These are phyloP conservation scores for Drosophila dunni DNA, from an alignment of 1,140 invertebrate species.

Conservation along the genomic window DNA sequence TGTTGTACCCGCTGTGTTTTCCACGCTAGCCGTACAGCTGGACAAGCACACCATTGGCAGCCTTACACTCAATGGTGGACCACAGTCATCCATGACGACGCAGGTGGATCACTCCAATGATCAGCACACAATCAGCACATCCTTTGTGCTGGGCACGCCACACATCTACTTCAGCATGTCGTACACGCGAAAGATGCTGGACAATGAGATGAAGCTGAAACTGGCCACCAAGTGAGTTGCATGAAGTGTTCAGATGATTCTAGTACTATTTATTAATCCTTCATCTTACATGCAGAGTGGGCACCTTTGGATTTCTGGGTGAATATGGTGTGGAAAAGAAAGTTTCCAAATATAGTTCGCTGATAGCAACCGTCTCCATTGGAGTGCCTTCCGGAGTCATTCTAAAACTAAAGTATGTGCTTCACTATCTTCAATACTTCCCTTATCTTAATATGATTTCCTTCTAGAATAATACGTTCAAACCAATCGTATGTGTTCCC, in stretches of 20 bases:
- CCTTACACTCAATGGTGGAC: slow-evolving; percentile 90
- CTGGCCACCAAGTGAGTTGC: slow-evolving; percentile 90
- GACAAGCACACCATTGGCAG: slow-evolving; percentile 94
- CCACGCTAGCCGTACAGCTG: slow-evolving; percentile 93
- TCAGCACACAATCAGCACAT: slow-evolving; percentile 87
- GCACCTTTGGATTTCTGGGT: slow-evolving; percentile 93
- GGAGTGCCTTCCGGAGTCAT: slow-evolving; percentile 94
- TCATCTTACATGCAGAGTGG: slow-evolving; percentile 87
- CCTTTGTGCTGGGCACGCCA: slow-evolving; percentile 92
- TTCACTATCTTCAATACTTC: not conserved
- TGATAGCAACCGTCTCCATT: slow-evolving; percentile 93
- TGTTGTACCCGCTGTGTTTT: slow-evolving; percentile 88
- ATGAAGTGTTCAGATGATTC: not conserved
- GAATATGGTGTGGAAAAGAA: slow-evolving; percentile 97
- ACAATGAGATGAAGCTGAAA: slow-evolving; percentile 91
- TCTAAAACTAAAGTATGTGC: slow-evolving; percentile 93
- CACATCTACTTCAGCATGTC: slow-evolving; percentile 91
- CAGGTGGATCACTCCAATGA: slow-evolving; percentile 91
- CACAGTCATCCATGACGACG: slow-evolving; percentile 91
- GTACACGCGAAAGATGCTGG: slow-evolving; percentile 91
- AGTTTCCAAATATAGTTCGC: slow-evolving; percentile 94
- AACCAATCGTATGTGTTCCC: slow-evolving; percentile 96
- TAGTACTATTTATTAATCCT: not conserved
- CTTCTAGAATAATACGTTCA: slow-evolving; percentile 90
- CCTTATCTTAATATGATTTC: not conserved